These are phyloP conservation scores for Pherbina coryleti DNA, from an alignment of 2,888 invertebrate genomes.

Conservation along the genomic window DNA sequence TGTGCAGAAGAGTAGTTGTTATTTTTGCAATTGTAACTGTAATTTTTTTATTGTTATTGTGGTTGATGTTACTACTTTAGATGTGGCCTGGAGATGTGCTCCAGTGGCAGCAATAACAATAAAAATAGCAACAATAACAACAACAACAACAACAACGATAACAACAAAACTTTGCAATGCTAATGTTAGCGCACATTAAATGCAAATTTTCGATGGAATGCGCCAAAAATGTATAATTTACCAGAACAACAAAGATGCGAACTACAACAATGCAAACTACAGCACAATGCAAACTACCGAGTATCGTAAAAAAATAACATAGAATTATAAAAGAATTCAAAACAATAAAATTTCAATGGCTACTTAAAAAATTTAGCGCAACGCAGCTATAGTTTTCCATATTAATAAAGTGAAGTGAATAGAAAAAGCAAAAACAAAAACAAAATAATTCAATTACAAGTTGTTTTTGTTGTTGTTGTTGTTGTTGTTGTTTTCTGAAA, in stretches of 20 bases:
- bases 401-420: no score
- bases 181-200: slow-evolving; percentile 24
- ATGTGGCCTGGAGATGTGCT: slow-evolving; percentile 1
- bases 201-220: slow-evolving; percentile 21
- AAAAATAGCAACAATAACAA: background rate
- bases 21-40: background rate
- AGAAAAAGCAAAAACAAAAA: slow-evolving; percentile 37
- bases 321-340: background rate
- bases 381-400: no score
- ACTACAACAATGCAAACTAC: background rate
- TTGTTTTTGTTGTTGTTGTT: background rate
- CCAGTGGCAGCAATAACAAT: slow-evolving; percentile 13
- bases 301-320: background rate
- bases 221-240: slow-evolving; percentile 10
- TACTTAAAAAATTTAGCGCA: no score
- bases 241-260: background rate
- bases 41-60: background rate
- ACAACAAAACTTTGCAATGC: slow-evolving; percentile 41
- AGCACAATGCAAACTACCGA: background rate
- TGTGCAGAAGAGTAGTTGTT: background rate
- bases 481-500: background rate
- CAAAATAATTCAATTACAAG: slow-evolving; percentile 12
- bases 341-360: background rate
- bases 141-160: slow-evolving; percentile 29
- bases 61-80: background rate